Conservation (phyloP, 2,797 vertebrate genomes). For the Acanthornis magna region DNA sequence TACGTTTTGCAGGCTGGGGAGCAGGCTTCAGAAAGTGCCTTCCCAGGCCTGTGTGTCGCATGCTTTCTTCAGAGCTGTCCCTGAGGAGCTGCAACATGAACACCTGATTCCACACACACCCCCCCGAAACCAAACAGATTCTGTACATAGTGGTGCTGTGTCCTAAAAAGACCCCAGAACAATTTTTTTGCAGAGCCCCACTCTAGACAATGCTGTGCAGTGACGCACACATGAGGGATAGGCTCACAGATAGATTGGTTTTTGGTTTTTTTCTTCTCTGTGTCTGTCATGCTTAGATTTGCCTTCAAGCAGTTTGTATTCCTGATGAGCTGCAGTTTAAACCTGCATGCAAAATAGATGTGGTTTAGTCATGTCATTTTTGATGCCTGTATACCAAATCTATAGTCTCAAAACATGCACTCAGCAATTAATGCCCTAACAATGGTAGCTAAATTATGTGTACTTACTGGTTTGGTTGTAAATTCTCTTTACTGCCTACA, state of each 20-base stretch:
- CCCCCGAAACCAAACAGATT: rapidly evolving
- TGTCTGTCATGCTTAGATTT: not conserved
- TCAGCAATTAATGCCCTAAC: not conserved
- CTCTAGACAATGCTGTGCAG: not conserved
- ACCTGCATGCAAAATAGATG: not conserved
- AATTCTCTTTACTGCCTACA: not conserved
- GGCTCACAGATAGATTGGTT: not conserved
- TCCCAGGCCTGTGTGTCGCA: rapidly evolving
- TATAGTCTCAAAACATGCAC: not conserved
- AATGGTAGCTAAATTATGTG: not conserved
- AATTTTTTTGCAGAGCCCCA: not conserved
- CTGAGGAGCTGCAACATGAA: not conserved
- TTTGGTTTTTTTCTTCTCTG: too few species aligned
- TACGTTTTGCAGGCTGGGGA: not conserved
- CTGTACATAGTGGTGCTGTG: not conserved
- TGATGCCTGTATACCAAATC: not conserved
- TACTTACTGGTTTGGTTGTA: not conserved
- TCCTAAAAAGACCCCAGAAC: not conserved
- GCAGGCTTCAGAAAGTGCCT: not conserved
- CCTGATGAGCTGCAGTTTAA: constrained; percentile 9
- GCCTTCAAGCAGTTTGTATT: constrained; percentile 17
- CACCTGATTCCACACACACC: not conserved
- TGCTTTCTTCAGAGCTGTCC: not conserved
- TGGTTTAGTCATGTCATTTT: not conserved
- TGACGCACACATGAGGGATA: not conserved